Evolutionary conservation across 2,797 vertebrate genomes (phyloP).

Genomic region (Botia kubotai): DNA sequence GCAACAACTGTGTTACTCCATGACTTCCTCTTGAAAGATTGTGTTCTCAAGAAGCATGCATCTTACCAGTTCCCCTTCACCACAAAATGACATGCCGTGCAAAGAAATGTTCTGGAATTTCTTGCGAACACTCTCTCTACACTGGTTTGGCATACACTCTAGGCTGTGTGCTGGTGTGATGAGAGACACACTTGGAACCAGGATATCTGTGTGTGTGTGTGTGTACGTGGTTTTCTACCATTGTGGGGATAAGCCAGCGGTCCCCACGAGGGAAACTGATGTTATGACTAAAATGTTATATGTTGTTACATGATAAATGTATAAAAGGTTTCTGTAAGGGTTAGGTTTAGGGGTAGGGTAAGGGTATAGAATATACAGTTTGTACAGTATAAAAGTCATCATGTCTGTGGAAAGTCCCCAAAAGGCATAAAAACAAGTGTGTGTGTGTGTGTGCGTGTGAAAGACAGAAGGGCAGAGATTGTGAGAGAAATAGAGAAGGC

Average conservation of each 20-base stretch:
- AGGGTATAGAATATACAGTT: no score
- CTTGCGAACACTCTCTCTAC: neutral
- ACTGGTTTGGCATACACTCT: neutral
- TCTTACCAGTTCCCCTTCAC: neutral
- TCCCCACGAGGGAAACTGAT: no score
- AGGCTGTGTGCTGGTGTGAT: neutral
- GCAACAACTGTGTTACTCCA: conserved; percentile 60
- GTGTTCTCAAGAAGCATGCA: conserved; percentile 42
- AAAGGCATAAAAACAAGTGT: no score
- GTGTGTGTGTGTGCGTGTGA: neutral
- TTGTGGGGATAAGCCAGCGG: no score
- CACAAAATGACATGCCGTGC: neutral
- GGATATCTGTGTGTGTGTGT: neutral
- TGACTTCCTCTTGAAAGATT: conserved; percentile 60
- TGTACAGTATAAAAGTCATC: no score
- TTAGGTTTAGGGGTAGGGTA: no score
- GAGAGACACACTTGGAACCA: neutral
- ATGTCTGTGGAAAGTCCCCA: no score
- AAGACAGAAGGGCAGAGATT: neutral
- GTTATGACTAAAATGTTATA: no score
- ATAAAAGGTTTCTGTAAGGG: no score
- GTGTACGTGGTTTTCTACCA: no score
- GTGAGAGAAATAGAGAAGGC: neutral
- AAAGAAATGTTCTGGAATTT: neutral
- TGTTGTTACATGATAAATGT: no score